Base-by-base conservation (phyloP, 2,797 vertebrate species). In the Falco peregrinus region DNA sequence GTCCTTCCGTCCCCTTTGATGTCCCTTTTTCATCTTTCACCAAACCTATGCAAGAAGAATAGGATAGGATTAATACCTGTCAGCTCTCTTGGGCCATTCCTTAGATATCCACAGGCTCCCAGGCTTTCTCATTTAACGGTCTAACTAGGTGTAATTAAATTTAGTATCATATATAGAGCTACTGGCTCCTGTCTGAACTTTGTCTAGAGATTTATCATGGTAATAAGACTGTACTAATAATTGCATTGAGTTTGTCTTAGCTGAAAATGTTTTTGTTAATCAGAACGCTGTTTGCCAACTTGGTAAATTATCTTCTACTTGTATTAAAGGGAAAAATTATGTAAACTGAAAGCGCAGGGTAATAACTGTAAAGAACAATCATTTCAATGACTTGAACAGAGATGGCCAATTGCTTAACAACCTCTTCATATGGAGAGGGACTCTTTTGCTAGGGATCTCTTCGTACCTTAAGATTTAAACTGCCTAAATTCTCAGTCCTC, bases 261-360 rank as follows among this genome's bases (percentile, higher is more conserved):
- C 67, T 86, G 24, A 73, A 76, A 95, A 91, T 88, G 74, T 35
- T 95, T 95, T 92, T 92, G 68, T 65, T 96, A 94, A 95, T 94
- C 79, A 82, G 48, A 91, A 59, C 8, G 6, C 39, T 89, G 65
- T 95, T 91, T 97, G 73, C 86, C 60, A 87, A 29, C 70, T 89
- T 91, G 37, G 60, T 88, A 87, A 93, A 90, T 87, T 95, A 76
- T 83, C 33, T 85, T 94, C 69, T 88, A 53, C 65, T 91, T 76
- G 37, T 87, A 82, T 86, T 91, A 90, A 95, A 95, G 88, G 68
- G 63, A 64, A 92, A 91, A 94, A 91, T 48, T 70, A 48, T 79
- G 84, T 91, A 86, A 95, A 91, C 84, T 70, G 48, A 86, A 95
- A 94, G 45, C 71, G 77, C 20, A 35, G 54, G 22, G 59, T 70